Percentiles rank a stretch among this genome's conserved stretches.
phyloP scores from a whole-genome alignment of 2,113 vertebrate species.

The Rousettus leschenaultii region DNA sequence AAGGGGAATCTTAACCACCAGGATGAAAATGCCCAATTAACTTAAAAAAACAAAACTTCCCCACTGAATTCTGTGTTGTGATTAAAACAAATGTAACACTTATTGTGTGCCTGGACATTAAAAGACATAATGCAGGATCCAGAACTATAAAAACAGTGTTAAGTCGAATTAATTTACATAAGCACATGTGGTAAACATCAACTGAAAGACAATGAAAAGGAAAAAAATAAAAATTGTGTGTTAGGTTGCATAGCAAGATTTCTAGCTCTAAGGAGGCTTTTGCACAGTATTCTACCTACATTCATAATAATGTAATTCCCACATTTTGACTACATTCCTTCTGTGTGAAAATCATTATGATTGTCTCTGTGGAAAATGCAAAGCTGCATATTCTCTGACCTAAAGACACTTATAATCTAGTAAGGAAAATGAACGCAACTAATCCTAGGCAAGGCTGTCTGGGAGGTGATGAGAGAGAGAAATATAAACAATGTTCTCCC shows the following conservation, averaged over 20 bases:
- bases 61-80: conserved; percentile 44
- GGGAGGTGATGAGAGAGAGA: not conserved
- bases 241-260: conserved; percentile 10
- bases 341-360: not conserved
- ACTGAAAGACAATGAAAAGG: conserved; percentile 20
- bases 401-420: not conserved
- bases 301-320: not conserved
- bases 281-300: not conserved
- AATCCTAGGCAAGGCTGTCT: not conserved
- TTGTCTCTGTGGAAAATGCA: not conserved
- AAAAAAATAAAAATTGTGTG: not conserved
- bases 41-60: not conserved
- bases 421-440: not conserved
- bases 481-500: not conserved
- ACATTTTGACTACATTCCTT: conserved; percentile 1
- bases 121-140: conserved; percentile 31
- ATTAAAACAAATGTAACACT: conserved; percentile 40
- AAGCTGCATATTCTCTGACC: not conserved
- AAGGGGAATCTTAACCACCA: conserved; percentile 49
- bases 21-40: conserved; percentile 51
- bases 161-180: conserved; percentile 58
- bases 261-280: conserved; percentile 5
- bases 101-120: conserved; percentile 27
- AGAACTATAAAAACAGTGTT: conserved; percentile 3
- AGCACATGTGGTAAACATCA: conserved; percentile 20